phyloP scores from a whole-genome alignment of 2,888 invertebrate species.

The Euplagia quadripunctaria region DNA sequence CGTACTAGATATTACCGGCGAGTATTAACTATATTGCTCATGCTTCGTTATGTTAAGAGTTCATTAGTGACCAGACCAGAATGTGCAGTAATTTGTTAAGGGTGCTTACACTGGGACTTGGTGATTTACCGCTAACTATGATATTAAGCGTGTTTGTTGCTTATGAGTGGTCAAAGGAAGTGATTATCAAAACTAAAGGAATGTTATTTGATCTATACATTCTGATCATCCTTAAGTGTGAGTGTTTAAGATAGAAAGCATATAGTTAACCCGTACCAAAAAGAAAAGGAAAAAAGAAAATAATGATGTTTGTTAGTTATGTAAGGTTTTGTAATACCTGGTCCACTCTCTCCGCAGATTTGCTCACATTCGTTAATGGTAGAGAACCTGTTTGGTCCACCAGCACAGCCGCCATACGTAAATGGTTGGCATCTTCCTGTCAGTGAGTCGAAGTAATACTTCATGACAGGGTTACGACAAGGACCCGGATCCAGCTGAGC shows the following conservation, averaged over 20 bases:
- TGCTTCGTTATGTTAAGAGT: conserved; percentile 13
- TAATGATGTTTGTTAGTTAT: neutral
- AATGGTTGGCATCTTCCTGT: conserved; percentile 90
- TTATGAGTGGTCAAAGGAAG: neutral
- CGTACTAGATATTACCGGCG: neutral
- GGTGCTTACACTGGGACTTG: neutral
- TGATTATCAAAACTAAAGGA: neutral
- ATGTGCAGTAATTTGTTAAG: neutral
- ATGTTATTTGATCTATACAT: neutral
- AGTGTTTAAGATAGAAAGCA: conserved; percentile 7
- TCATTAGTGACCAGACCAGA: neutral
- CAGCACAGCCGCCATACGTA: conserved; percentile 93
- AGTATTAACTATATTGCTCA: conserved; percentile 9
- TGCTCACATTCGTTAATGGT: conserved; percentile 91
- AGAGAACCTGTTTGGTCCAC: conserved; percentile 94
- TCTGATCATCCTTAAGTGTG: neutral
- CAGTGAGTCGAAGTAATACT: conserved; percentile 90
- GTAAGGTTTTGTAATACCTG: conserved; percentile 57
- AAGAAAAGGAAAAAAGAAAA: neutral
- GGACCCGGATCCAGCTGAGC: conserved; percentile 90
- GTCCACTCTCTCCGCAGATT: conserved; percentile 85
- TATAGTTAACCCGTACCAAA: conserved; percentile 16
- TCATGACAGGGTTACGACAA: conserved; percentile 89
- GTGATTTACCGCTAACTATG: neutral
- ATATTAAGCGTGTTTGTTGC: neutral